phyloP scores from a whole-genome alignment of 2,888 invertebrate species.

The Ichneumoninae sp. region DNA sequence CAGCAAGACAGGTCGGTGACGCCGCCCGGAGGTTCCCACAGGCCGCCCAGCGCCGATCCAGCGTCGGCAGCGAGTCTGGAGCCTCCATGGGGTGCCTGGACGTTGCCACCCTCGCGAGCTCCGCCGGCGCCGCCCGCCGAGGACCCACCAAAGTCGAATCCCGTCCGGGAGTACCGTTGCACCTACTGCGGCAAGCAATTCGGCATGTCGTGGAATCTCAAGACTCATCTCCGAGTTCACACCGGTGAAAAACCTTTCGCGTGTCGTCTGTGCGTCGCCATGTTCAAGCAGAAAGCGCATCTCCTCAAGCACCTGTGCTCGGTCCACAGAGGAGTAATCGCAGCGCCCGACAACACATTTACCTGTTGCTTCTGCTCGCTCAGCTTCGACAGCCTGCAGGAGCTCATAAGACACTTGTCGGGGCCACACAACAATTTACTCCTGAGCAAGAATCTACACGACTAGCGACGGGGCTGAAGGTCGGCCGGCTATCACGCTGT shows the following conservation, averaged over 20 bases:
- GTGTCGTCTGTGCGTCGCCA: conserved; percentile 94
- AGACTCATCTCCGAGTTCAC: conserved; percentile 94
- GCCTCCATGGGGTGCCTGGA: conserved; percentile 82
- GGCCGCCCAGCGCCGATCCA: conserved; percentile 82
- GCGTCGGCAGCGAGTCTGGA: conserved; percentile 79
- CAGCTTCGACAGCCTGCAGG: conserved; percentile 94
- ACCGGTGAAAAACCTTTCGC: conserved; percentile 96
- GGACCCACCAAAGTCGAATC: conserved; percentile 87
- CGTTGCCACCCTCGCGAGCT: conserved; percentile 86
- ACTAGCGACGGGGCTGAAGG: conserved; percentile 83
- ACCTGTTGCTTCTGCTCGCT: conserved; percentile 95
- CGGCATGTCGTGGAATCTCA: conserved; percentile 96
- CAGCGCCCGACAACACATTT: conserved; percentile 91
- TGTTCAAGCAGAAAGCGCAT: conserved; percentile 97
- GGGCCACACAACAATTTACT: conserved; percentile 95
- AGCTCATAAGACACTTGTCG: conserved; percentile 93
- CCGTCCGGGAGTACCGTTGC: conserved; percentile 94
- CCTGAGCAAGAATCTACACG: conserved; percentile 94
- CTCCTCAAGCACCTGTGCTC: conserved; percentile 94
- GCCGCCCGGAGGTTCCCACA: conserved; percentile 81
- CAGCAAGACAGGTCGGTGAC: conserved; percentile 82
- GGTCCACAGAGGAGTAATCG: conserved; percentile 94
- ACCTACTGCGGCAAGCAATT: conserved; percentile 96
- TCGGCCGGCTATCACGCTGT: conserved; percentile 69
- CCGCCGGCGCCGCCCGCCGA: conserved; percentile 86